A percentile compares a stretch with the other conserved stretches of the same genome.
Evolutionary conservation across 2,113 vertebrate species (phyloP).

Genomic region (Percopsis transmontana): DNA sequence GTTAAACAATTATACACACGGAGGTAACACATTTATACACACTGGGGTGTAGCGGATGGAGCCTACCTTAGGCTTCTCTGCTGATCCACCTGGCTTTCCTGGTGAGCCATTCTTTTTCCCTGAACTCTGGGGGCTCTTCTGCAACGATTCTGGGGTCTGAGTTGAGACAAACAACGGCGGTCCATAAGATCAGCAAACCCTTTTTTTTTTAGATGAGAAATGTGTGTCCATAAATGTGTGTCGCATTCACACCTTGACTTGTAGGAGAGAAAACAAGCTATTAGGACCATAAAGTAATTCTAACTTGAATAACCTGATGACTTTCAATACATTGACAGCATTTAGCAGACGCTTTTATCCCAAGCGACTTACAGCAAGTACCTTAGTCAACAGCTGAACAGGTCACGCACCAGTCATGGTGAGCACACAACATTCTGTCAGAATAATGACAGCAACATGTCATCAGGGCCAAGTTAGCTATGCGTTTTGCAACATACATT

Average conservation of each 20-base stretch:
- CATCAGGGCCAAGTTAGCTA: too few relatives aligned
- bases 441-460: too few relatives aligned
- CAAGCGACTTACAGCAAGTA: too few relatives aligned
- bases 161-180: constrained; percentile 18
- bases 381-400: too few relatives aligned
- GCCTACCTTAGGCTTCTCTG: constrained; percentile 68
- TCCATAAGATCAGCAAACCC: background rate
- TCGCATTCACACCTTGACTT: background rate
- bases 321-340: background rate
- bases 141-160: constrained; percentile 51
- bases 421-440: too few relatives aligned
- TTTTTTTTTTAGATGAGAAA: background rate
- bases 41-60: background rate
- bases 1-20: too few relatives aligned
- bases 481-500: too few relatives aligned
- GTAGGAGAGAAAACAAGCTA: background rate
- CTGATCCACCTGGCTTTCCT: constrained; percentile 58
- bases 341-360: too few relatives aligned
- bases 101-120: constrained; percentile 73
- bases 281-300: background rate
- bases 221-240: background rate
- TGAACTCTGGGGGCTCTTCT: constrained; percentile 68
- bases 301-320: background rate
- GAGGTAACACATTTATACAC: too few relatives aligned
- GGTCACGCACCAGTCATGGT: too few relatives aligned